These are phyloP conservation scores for Pterostichus madidus DNA, from an alignment of 2,888 invertebrate genomes.

Conservation along the genomic window DNA sequence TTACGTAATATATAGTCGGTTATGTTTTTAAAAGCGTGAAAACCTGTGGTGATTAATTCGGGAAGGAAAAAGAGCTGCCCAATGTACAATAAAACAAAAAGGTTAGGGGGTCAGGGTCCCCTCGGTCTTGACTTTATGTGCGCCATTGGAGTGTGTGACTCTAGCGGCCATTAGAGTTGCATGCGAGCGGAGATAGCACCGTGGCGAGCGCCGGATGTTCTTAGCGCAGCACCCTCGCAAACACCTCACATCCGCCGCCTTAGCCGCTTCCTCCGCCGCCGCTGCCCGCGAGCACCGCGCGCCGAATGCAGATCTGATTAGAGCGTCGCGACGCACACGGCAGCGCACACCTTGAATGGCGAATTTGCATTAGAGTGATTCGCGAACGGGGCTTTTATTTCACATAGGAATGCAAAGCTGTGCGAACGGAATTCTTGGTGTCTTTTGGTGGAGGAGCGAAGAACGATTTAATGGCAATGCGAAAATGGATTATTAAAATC, in stretches of 20 bases:
- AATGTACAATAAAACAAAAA: constrained; percentile 12
- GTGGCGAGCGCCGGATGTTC: constrained; percentile 58
- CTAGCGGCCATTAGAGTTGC: constrained; percentile 58
- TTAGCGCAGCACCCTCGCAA: constrained; percentile 47
- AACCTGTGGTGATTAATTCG: too few species aligned
- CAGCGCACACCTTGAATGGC: constrained; percentile 40
- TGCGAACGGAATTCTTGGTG: background rate
- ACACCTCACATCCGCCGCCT: constrained; percentile 6
- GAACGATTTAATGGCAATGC: constrained; percentile 16
- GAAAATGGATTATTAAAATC: constrained; percentile 28
- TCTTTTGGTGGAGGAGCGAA: background rate
- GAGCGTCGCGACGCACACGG: constrained; percentile 3
- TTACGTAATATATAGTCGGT: too few species aligned
- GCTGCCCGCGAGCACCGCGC: background rate
- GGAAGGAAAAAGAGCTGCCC: background rate
- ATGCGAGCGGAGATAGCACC: constrained; percentile 54
- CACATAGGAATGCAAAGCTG: constrained; percentile 3
- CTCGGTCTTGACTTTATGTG: background rate
- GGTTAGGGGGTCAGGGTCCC: constrained; percentile 28
- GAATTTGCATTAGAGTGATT: constrained; percentile 57
- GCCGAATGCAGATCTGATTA: constrained; percentile 66
- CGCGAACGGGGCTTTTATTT: constrained; percentile 46
- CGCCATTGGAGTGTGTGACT: constrained; percentile 31
- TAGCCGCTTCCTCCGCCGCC: background rate
- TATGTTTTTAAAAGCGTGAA: too few species aligned